Conservation (phyloP, 2,797 vertebrate genomes). For the Muscicapa striata region DNA sequence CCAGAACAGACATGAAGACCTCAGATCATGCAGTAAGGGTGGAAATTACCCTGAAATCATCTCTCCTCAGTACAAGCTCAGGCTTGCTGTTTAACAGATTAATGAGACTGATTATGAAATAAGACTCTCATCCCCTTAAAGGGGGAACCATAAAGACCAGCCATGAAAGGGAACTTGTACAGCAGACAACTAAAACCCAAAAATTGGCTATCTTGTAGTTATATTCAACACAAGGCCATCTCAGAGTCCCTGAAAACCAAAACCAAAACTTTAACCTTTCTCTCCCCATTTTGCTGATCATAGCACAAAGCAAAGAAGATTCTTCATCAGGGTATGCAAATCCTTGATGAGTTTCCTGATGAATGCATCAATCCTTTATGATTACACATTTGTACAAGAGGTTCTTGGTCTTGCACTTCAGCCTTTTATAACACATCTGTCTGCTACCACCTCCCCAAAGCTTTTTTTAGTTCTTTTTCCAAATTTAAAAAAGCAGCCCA, state of each 20-base stretch:
- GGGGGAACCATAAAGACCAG: neutral
- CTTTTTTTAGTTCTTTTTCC: neutral
- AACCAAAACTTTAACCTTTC: neutral
- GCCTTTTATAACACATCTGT: neutral
- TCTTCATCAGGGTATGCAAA: neutral
- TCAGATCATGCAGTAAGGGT: neutral
- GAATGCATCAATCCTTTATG: neutral
- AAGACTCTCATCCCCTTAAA: neutral
- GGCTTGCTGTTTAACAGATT: neutral
- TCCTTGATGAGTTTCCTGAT: neutral
- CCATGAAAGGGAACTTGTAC: neutral
- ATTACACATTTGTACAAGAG: neutral
- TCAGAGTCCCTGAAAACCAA: neutral
- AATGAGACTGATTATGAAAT: neutral
- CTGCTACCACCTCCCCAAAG: neutral
- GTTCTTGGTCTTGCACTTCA: neutral
- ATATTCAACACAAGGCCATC: neutral
- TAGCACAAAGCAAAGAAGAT: neutral
- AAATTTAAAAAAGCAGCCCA: neutral
- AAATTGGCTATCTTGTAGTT: neutral
- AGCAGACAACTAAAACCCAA: neutral
- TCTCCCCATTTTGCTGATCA: neutral
- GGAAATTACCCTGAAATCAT: neutral
- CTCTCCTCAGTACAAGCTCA: neutral
- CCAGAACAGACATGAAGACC: neutral